Conservation (phyloP, 2,797 vertebrate species). For the Megaceryle alcyon region DNA sequence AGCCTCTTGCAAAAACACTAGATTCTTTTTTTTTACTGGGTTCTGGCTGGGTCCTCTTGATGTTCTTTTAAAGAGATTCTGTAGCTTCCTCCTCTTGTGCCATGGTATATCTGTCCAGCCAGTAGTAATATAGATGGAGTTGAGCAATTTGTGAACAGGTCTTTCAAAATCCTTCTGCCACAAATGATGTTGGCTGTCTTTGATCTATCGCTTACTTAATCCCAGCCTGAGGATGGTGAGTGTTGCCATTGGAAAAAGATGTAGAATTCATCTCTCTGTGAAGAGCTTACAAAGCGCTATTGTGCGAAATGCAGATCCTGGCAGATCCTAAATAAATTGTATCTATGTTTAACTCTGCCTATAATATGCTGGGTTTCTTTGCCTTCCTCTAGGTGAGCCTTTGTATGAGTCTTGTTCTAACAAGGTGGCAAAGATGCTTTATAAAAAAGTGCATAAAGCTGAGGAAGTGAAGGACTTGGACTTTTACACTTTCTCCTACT, state of each 20-base stretch:
- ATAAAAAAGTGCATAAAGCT: slow-evolving; percentile 79
- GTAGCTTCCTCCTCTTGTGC: neutral
- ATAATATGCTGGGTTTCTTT: neutral
- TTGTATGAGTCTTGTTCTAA: slow-evolving; percentile 83
- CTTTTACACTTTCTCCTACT: slow-evolving; percentile 94
- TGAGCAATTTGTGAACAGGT: neutral
- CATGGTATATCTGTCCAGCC: neutral
- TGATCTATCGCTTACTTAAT: neutral
- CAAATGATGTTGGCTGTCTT: neutral
- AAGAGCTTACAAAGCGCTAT: neutral
- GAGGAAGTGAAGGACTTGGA: slow-evolving; percentile 81
- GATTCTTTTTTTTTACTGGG: neutral
- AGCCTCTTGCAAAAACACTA: neutral
- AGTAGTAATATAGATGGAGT: neutral
- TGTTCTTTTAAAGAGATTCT: neutral
- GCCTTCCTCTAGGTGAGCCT: slow-evolving; percentile 74
- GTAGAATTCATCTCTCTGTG: neutral
- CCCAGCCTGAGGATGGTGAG: neutral
- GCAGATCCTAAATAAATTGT: neutral
- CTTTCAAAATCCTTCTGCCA: neutral
- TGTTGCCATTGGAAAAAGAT: neutral
- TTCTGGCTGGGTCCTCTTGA: neutral
- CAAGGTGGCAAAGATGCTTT: slow-evolving; percentile 87
- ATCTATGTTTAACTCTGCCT: neutral
- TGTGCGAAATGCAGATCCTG: neutral